Conservation (phyloP, 1,140 invertebrate species). For the Belonocnema kinseyi region DNA sequence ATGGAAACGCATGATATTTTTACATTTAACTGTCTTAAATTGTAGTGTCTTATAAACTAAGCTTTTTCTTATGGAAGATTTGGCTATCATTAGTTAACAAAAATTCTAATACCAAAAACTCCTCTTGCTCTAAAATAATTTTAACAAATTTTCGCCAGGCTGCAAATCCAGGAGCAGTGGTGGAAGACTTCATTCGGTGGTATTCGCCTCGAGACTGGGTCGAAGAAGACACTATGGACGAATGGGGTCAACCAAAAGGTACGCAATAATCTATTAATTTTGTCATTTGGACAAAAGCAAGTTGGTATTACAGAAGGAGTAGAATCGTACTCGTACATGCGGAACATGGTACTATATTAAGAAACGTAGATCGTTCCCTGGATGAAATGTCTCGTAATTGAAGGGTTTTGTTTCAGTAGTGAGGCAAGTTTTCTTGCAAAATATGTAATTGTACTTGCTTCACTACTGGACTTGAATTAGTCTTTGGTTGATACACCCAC, state of each 20-base stretch:
- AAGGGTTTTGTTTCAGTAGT: conserved; percentile 5
- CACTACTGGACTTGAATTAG: conserved; percentile 8
- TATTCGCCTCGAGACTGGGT: conserved; percentile 98
- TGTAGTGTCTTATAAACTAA: too few species aligned
- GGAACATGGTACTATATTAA: conserved; percentile 9
- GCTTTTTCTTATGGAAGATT: too few species aligned
- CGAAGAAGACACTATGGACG: conserved; percentile 77
- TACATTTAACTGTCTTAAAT: too few species aligned
- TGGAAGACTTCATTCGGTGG: conserved; percentile 98
- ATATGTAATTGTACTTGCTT: conserved; percentile 27
- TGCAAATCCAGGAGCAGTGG: conserved; percentile 92
- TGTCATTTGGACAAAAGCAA: conserved; percentile 1
- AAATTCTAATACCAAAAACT: too few species aligned
- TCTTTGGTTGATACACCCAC: conserved; percentile 14
- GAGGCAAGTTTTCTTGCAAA: conserved; percentile 28
- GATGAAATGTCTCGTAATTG: conserved; percentile 23
- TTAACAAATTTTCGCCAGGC: conserved; percentile 76
- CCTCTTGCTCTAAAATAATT: too few species aligned
- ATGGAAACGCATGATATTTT: too few species aligned
- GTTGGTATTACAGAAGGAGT: neutral
- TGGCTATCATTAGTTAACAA: too few species aligned
- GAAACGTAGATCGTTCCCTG: neutral
- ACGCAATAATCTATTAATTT: conserved; percentile 36
- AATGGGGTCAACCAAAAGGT: conserved; percentile 75
- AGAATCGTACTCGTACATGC: neutral